phyloP scores from a whole-genome alignment of 2,113 vertebrate species.

The Capra hircus region DNA sequence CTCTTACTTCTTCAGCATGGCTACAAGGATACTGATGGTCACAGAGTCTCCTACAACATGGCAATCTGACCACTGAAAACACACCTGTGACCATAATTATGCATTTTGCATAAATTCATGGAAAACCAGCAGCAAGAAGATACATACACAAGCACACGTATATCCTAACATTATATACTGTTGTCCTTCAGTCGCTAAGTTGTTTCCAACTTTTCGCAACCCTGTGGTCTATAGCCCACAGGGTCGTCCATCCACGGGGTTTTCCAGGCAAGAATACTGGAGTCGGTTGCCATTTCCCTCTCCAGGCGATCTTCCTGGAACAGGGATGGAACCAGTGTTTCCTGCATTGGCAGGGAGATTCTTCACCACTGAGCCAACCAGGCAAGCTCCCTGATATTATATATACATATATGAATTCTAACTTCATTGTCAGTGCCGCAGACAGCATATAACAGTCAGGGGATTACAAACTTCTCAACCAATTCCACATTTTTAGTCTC shows the following conservation, averaged over 20 bases:
- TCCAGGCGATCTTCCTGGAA: neutral
- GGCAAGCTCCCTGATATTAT: neutral
- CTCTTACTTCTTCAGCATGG: neutral
- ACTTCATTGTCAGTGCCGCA: neutral
- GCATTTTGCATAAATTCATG: neutral
- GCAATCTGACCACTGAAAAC: neutral
- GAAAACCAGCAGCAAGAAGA: neutral
- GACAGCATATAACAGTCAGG: neutral
- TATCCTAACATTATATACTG: neutral
- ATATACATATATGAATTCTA: neutral
- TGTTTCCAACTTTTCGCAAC: neutral
- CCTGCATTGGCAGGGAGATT: neutral
- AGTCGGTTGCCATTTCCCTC: neutral
- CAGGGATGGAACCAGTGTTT: neutral
- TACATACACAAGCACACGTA: neutral
- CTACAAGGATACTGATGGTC: neutral
- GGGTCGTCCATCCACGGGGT: neutral
- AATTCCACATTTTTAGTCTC: neutral
- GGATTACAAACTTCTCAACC: neutral
- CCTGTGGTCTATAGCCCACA: neutral
- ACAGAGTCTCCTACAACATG: neutral
- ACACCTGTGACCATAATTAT: neutral
- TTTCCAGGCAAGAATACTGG: neutral
- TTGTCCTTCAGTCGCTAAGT: neutral
- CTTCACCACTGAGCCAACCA: neutral